These are phyloP conservation scores for Anoplolepis gracilipes DNA, from an alignment of 1,140 invertebrate species.

Conservation along the genomic window DNA sequence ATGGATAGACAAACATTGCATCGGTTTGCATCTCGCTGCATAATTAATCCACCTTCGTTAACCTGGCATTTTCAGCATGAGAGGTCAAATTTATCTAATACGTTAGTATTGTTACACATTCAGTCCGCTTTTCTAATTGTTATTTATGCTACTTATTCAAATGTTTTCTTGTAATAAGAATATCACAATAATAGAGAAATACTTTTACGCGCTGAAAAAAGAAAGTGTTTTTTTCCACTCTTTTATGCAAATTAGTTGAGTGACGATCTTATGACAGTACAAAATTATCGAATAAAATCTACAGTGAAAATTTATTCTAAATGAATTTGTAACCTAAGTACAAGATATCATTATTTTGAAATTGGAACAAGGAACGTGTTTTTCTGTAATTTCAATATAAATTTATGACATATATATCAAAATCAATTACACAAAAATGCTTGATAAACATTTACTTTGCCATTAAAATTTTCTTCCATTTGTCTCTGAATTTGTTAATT, in stretches of 20 bases:
- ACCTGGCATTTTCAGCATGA: too few relatives aligned
- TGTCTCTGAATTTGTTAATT: neutral
- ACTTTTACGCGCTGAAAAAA: conserved; percentile 3
- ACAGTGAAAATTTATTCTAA: neutral
- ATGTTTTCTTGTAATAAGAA: too few relatives aligned
- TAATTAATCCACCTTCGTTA: conserved; percentile 73
- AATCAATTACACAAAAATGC: neutral
- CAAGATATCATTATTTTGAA: neutral
- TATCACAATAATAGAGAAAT: conserved; percentile 3
- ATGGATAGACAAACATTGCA: conserved; percentile 64
- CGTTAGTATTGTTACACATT: too few relatives aligned
- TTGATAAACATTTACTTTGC: neutral
- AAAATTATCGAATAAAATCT: neutral
- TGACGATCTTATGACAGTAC: neutral
- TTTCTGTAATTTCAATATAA: neutral
- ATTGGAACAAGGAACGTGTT: neutral
- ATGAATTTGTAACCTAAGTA: neutral
- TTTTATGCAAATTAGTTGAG: neutral
- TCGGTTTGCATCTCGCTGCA: conserved; percentile 74
- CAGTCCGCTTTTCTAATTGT: too few relatives aligned
- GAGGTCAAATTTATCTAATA: too few relatives aligned
- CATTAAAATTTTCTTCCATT: neutral
- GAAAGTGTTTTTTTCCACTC: neutral
- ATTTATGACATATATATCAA: neutral
- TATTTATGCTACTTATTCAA: too few relatives aligned